Evolutionary conservation across 2,888 invertebrate genomes (phyloP).

Genomic region (Agrilus cyanescens): DNA sequence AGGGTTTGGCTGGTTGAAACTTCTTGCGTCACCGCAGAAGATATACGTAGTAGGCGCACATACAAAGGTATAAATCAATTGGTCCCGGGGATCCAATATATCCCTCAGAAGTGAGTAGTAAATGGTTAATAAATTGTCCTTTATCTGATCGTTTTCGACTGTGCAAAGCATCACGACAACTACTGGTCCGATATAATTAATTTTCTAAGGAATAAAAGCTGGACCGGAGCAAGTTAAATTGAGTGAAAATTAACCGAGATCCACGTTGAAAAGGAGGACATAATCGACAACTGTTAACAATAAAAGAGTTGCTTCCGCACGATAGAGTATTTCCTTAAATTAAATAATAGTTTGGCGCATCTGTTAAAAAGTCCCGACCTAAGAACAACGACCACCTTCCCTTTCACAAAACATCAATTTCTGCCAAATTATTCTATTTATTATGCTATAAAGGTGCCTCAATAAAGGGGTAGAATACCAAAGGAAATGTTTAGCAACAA

Average conservation of each 20-base stretch:
- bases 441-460: slow-evolving; percentile 3
- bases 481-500: no score
- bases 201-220: slow-evolving; percentile 13
- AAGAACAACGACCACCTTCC: slow-evolving; percentile 7
- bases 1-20: no score
- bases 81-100: no score
- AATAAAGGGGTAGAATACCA: not conserved
- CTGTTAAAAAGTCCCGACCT: slow-evolving; percentile 14
- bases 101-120: no score
- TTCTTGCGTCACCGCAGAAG: no score
- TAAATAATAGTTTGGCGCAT: slow-evolving; percentile 18
- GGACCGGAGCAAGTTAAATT: slow-evolving; percentile 10
- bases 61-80: no score
- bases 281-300: slow-evolving; percentile 20
- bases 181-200: slow-evolving; percentile 5
- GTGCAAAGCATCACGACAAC: no score
- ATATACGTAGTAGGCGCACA: no score
- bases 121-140: no score
- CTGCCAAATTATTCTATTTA: not conserved
- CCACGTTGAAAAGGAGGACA: slow-evolving; percentile 13
- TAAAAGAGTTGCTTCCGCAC: slow-evolving; percentile 22
- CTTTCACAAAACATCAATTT: slow-evolving; percentile 6
- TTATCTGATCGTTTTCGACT: no score
- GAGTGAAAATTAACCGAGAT: slow-evolving; percentile 15
- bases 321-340: slow-evolving; percentile 20